Conservation (phyloP, 2,113 vertebrate species). For the Amazona guildingii region DNA sequence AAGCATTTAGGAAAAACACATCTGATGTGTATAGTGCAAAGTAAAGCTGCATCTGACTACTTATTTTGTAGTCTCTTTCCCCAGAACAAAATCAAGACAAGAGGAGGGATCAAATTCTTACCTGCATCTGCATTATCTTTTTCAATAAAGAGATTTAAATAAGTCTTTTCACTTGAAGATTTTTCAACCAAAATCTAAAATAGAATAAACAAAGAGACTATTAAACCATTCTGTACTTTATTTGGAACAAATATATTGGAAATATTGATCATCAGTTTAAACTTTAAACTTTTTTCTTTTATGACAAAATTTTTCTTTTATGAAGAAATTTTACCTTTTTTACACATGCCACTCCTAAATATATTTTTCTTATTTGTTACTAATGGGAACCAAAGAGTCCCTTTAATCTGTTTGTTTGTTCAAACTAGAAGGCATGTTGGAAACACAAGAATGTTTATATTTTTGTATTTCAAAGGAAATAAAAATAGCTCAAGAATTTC, state of each 20-base stretch:
- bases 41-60: neutral
- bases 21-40: neutral
- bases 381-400: neutral
- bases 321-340: neutral
- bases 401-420: neutral
- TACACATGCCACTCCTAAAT: neutral
- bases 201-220: neutral
- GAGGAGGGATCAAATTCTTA: conserved; percentile 21
- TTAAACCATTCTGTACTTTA: neutral
- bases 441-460: neutral
- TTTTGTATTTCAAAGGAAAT: neutral
- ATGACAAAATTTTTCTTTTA: neutral
- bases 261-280: neutral
- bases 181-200: conserved; percentile 80
- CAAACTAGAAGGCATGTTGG: neutral
- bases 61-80: neutral
- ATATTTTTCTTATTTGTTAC: neutral
- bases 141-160: conserved; percentile 80
- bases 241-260: neutral
- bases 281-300: neutral
- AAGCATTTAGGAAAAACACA: neutral
- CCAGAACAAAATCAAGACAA: neutral
- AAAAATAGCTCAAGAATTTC: neutral
- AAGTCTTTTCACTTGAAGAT: conserved; percentile 75
- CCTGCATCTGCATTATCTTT: conserved; percentile 78